A percentile compares a stretch with the other conserved stretches of the same genome.
Evolutionary conservation across 2,888 invertebrate genomes (phyloP).

Genomic region (Pandemis corylana): DNA sequence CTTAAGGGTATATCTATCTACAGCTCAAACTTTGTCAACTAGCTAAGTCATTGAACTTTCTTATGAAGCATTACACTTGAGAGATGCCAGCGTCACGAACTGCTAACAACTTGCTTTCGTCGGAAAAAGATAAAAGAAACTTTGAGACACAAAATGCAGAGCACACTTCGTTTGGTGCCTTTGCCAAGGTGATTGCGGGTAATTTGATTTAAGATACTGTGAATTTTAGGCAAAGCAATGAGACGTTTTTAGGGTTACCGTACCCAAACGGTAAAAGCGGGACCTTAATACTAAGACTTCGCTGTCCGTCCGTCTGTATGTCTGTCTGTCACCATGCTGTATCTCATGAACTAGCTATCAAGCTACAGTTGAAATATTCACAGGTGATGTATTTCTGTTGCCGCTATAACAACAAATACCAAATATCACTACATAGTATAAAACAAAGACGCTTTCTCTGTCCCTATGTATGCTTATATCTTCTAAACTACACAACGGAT

Average conservation of each 20-base stretch:
- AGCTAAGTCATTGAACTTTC: conserved; percentile 1
- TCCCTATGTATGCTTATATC: too few species aligned
- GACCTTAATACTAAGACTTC: too few species aligned
- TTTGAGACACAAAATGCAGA: conserved; percentile 29
- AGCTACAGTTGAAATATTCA: too few species aligned
- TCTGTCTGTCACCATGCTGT: too few species aligned
- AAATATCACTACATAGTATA: too few species aligned
- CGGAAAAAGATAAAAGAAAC: conserved; percentile 31
- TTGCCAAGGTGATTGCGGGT: conserved; percentile 21
- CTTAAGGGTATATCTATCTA: background rate
- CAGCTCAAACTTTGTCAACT: background rate
- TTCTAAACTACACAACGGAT: too few species aligned
- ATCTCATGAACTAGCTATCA: too few species aligned
- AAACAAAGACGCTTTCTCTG: too few species aligned
- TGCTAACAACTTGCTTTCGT: conserved; percentile 29
- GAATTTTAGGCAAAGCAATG: background rate
- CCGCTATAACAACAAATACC: too few species aligned
- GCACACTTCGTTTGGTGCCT: conserved; percentile 28
- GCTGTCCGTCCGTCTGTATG: too few species aligned
- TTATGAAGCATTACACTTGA: background rate
- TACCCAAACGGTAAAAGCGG: too few species aligned
- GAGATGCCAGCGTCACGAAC: conserved; percentile 19
- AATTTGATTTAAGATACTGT: conserved; percentile 8
- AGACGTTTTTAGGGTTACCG: background rate
- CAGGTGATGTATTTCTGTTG: too few species aligned